These are phyloP conservation scores for Tretioscincus oriximinensis DNA, from an alignment of 2,113 vertebrate genomes.

Conservation along the genomic window DNA sequence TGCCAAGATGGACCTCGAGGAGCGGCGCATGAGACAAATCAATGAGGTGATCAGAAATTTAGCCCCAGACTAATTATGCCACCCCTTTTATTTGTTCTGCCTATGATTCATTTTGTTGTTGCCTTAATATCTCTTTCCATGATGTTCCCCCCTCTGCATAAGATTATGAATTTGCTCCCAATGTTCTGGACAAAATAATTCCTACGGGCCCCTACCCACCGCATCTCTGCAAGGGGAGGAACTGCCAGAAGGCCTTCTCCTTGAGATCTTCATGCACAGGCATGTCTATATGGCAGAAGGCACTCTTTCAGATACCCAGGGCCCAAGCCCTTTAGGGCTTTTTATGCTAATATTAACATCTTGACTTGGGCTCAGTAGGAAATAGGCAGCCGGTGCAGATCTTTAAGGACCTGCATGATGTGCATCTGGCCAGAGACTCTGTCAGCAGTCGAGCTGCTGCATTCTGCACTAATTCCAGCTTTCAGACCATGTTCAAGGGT, in stretches of 20 bases:
- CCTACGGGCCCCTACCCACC: not conserved
- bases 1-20: constrained; percentile 90
- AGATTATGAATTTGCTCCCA: not conserved
- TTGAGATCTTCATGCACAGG: no score
- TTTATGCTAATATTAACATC: no score
- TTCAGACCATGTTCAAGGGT: no score
- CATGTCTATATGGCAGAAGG: no score
- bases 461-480: no score
- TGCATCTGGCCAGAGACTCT: no score
- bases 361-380: no score
- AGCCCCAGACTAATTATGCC: not conserved
- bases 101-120: not conserved
- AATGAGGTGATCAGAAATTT: constrained; percentile 79
- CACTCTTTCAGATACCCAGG: no score
- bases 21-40: constrained; percentile 88
- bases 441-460: no score
- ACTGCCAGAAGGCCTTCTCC: not conserved
- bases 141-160: not conserved
- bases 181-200: not conserved
- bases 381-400: no score
- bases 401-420: no score
- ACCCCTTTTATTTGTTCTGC: not conserved
- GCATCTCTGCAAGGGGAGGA: not conserved
- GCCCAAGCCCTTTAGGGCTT: no score
- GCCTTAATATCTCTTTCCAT: not conserved